A percentile compares a stretch with the other conserved stretches of the same genome.
Evolutionary conservation across 1,140 invertebrate species (phyloP).

Genomic region (Scaptomyza pallida): DNA sequence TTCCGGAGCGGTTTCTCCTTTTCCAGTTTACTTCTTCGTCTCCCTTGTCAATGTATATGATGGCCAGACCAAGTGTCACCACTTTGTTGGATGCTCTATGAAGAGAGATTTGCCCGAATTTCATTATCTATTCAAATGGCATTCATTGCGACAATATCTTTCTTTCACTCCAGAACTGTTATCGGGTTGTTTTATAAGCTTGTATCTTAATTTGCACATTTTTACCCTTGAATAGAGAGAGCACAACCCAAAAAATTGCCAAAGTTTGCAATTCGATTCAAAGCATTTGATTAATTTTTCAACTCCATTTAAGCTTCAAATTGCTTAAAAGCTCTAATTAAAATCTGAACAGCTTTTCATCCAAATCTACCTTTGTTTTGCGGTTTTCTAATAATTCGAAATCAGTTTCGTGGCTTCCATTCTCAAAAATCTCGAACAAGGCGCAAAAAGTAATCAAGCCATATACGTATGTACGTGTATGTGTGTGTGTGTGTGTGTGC

Average conservation of each 20-base stretch:
- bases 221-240: background rate
- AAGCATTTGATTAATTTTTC: background rate
- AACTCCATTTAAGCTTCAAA: background rate
- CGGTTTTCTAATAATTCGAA: background rate
- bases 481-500: too few species aligned
- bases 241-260: background rate
- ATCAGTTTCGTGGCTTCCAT: background rate
- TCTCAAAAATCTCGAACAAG: constrained; percentile 5
- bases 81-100: constrained; percentile 46
- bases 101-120: constrained; percentile 30
- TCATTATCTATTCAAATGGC: constrained; percentile 45
- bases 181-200: background rate
- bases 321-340: too few species aligned
- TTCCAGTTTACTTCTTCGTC: background rate
- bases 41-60: background rate
- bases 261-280: background rate
- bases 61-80: constrained; percentile 40
- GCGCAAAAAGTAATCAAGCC: constrained; percentile 23
- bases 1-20: constrained; percentile 4
- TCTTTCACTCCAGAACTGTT: background rate
- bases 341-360: too few species aligned
- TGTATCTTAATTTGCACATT: constrained; percentile 1
- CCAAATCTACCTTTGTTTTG: too few species aligned
- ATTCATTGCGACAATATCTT: constrained; percentile 1
- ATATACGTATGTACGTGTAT: too few species aligned